phyloP scores from a whole-genome alignment of 2,797 vertebrate species.

The Salmo trutta region DNA sequence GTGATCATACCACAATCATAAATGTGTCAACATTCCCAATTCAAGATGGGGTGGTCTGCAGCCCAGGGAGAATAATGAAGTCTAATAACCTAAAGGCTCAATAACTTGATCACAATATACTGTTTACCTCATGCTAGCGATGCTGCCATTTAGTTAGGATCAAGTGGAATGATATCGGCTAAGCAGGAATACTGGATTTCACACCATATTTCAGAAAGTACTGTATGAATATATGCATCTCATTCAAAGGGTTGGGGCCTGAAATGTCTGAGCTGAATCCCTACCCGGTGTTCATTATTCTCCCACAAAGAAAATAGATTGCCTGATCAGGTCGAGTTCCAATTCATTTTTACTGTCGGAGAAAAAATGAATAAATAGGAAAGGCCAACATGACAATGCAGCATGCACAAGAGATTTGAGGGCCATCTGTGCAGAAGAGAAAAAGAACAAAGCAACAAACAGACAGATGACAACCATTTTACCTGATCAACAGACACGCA shows the following conservation, averaged over 20 bases:
- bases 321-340: conserved; percentile 32
- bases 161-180: neutral
- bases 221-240: neutral
- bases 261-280: neutral
- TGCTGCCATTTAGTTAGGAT: neutral
- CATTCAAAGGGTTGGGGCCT: neutral
- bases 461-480: neutral
- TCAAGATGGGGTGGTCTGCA: conserved; percentile 16
- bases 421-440: conserved; percentile 2
- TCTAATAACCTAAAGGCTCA: neutral
- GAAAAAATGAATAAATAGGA: conserved; percentile 53
- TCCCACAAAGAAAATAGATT: neutral
- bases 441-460: neutral
- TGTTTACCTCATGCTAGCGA: neutral
- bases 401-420: conserved; percentile 27
- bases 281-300: neutral
- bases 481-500: neutral
- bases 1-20: neutral
- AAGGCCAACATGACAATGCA: conserved; percentile 38
- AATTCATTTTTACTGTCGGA: conserved; percentile 46
- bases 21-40: conserved; percentile 25
- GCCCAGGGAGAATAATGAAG: conserved; percentile 57
- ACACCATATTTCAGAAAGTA: neutral
- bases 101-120: conserved; percentile 1
- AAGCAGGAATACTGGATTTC: neutral